Base-by-base conservation (phyloP, 2,797 vertebrate species). In the Sylvia borin region DNA sequence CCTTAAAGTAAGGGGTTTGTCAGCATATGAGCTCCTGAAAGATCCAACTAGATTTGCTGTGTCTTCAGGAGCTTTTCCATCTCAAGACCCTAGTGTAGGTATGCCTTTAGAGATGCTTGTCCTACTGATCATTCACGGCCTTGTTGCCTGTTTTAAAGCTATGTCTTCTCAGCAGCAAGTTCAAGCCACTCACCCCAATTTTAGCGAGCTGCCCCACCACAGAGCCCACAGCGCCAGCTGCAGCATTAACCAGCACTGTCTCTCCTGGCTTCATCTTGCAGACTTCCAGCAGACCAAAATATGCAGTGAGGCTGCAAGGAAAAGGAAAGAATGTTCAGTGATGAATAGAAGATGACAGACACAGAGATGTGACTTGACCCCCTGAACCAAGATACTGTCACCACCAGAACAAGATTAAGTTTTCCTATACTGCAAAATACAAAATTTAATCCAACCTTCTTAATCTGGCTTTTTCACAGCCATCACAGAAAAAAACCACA, bases 191-290 rank as follows among this genome's bases (percentile, higher is more conserved):
- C 89, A 98, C 98, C 93, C 98, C 99, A 65, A 99, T 97, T 96
- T 99, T 99, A 21, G 98, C 98, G 0, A 99, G 98, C 97, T 99
- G 99, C 10, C 99, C 99, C 62, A 98, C 99, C 18, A 98, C 92
- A 2, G 98, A 98, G 60, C 99, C 99, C 95, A 99, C 99, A 1
- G 99, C 99, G 2, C 99, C 99, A 4, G 99, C 98, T 7, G 99
- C 99, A 26, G 98, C 98, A 32, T 98, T 99, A 73, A 99, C 98
- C 91, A 99, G 93, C 79, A 99, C 95, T 0, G 98, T 99, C 62
- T 99, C 99, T 26, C 99, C 99, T 22, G 98, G 65, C 97, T 99
- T 98, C 19, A 98, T 91, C 18, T 96, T 97, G 95, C 99, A 97
- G 79, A 99, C 94, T 26, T 99, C 98, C 58, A 99, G 97, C 24